Evolutionary conservation across 2,888 invertebrate genomes (phyloP).

Genomic region (Masnerella sp.): DNA sequence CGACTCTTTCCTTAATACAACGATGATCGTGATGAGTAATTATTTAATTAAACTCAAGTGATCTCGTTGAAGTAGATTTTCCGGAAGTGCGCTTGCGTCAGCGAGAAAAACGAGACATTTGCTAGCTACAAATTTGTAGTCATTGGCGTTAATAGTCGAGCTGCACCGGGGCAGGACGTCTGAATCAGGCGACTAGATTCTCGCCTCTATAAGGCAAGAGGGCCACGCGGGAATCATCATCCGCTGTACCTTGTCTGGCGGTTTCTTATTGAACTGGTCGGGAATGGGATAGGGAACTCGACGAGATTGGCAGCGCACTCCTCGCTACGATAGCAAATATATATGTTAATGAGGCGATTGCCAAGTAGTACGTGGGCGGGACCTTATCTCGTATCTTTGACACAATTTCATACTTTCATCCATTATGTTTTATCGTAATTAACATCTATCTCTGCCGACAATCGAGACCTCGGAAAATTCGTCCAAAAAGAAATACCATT

Average conservation of each 20-base stretch:
- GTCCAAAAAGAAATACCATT: not conserved
- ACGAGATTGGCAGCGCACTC: slow-evolving; percentile 54
- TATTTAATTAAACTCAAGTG: slow-evolving; percentile 13
- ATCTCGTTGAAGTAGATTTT: no score
- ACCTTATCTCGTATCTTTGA: slow-evolving; percentile 23
- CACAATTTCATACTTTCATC: slow-evolving; percentile 23
- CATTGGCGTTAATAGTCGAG: slow-evolving; percentile 50
- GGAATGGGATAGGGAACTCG: slow-evolving; percentile 28
- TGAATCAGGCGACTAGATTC: slow-evolving; percentile 40
- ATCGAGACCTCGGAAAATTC: slow-evolving; percentile 3
- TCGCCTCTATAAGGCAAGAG: slow-evolving; percentile 29
- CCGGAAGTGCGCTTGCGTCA: slow-evolving; percentile 15
- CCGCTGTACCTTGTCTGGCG: slow-evolving; percentile 48
- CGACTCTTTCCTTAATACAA: no score
- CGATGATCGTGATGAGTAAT: no score
- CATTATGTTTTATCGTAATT: slow-evolving; percentile 37
- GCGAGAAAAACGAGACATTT: slow-evolving; percentile 42
- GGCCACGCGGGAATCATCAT: slow-evolving; percentile 53
- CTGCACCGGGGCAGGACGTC: slow-evolving; percentile 34
- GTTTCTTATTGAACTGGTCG: slow-evolving; percentile 56
- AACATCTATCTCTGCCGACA: slow-evolving; percentile 33
- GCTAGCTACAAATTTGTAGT: slow-evolving; percentile 45
- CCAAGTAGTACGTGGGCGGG: slow-evolving; percentile 35
- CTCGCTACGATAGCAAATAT: slow-evolving; percentile 53
- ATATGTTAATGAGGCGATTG: slow-evolving; percentile 58